These are phyloP conservation scores for Salmo trutta DNA, from an alignment of 2,797 vertebrate genomes.

Conservation along the genomic window DNA sequence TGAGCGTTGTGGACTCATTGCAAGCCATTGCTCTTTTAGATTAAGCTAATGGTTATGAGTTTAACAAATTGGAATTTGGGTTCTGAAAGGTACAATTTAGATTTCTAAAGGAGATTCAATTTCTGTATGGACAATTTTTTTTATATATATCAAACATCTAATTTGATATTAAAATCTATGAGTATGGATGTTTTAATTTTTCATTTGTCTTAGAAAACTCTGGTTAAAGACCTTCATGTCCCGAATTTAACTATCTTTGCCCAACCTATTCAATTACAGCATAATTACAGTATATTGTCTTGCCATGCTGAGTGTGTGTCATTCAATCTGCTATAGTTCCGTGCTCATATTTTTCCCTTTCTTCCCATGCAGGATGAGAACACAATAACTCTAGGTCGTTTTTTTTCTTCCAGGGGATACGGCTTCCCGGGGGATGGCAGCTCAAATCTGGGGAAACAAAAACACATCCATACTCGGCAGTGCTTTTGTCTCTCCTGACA, in stretches of 20 bases:
- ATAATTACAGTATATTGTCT: not conserved
- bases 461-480: conserved; percentile 63
- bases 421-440: conserved; percentile 68
- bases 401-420: conserved; percentile 36
- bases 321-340: conserved; percentile 29
- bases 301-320: conserved; percentile 27
- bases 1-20: not conserved
- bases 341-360: conserved; percentile 44
- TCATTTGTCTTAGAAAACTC: not conserved
- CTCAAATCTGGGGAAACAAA: conserved; percentile 74
- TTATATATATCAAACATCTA: not conserved
- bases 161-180: not conserved
- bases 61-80: not conserved
- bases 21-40: not conserved
- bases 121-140: not conserved
- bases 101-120: not conserved
- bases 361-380: conserved; percentile 55
- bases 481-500: conserved; percentile 70
- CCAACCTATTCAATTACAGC: not conserved
- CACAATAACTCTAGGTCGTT: conserved; percentile 70
- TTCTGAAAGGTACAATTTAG: not conserved
- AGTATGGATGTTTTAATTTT: not conserved
- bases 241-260: not conserved
- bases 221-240: not conserved
- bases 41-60: not conserved